Evolutionary conservation across 2,113 vertebrate genomes (phyloP).

Genomic region (Bucco capensis): DNA sequence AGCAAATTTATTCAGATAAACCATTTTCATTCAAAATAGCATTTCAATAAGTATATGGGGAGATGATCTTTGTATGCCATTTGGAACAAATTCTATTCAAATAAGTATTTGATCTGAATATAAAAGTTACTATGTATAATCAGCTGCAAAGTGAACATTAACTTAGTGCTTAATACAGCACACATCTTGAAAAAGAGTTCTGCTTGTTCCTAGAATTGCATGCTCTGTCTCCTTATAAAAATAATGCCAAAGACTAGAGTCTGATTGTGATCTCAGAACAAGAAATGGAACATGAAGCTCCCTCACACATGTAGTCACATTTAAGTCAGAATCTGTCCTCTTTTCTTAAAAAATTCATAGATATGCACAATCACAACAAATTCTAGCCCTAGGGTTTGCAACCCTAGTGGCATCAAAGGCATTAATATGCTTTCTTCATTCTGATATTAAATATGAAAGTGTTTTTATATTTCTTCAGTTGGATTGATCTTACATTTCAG

Average conservation of each 20-base stretch:
- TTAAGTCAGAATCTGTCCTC: neutral
- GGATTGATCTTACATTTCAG: neutral
- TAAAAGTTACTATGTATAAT: conserved; percentile 33
- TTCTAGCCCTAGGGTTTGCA: neutral
- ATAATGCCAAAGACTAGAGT: neutral
- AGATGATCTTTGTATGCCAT: conserved; percentile 36
- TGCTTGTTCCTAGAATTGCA: neutral
- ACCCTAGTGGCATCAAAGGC: neutral
- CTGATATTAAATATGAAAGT: conserved; percentile 3
- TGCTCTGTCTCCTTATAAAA: neutral
- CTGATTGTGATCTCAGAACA: neutral
- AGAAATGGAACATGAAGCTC: neutral
- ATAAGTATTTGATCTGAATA: conserved; percentile 47
- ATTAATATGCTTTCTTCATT: neutral
- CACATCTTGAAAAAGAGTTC: neutral
- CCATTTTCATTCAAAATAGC: conserved; percentile 51
- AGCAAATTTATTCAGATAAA: conserved; percentile 60
- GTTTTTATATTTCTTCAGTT: neutral
- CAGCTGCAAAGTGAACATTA: conserved; percentile 53
- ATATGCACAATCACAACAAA: neutral
- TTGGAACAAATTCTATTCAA: conserved; percentile 52
- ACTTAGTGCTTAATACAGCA: conserved; percentile 19
- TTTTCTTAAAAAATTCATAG: conserved; percentile 21
- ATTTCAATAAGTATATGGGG: conserved; percentile 35
- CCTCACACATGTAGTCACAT: neutral